Evolutionary conservation across 2,113 vertebrate genomes (phyloP).

Genomic region (Dipodomys merriami): DNA sequence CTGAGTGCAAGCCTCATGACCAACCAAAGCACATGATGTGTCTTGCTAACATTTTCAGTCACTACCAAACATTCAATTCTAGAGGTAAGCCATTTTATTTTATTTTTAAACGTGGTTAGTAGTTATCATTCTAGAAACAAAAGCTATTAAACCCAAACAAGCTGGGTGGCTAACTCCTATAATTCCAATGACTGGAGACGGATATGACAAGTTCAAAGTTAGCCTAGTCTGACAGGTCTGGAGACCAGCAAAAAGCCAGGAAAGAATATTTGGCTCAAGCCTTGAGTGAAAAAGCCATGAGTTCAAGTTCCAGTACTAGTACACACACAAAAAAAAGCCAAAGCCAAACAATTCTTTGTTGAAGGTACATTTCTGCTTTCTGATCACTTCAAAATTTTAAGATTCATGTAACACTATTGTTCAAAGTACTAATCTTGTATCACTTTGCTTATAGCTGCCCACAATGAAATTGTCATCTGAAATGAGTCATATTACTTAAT

Average conservation of each 20-base stretch:
- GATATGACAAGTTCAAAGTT: too few relatives aligned
- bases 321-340: too few relatives aligned
- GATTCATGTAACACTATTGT: not conserved
- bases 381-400: not conserved
- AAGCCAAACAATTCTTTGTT: not conserved
- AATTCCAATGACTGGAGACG: too few relatives aligned
- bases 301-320: too few relatives aligned
- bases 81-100: not conserved
- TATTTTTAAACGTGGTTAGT: conserved; percentile 35
- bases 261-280: too few relatives aligned
- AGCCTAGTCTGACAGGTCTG: too few relatives aligned
- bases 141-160: conserved; percentile 26
- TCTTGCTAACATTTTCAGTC: not conserved
- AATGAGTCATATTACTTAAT: conserved; percentile 18
- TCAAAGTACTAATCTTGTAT: not conserved
- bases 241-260: too few relatives aligned
- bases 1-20: too few relatives aligned
- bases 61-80: conserved; percentile 13
- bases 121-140: conserved; percentile 35
- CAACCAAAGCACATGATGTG: too few relatives aligned
- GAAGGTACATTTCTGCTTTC: conserved; percentile 32
- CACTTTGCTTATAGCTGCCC: conserved; percentile 27
- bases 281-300: too few relatives aligned
- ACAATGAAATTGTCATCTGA: conserved; percentile 31
- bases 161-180: too few relatives aligned